Evolutionary conservation across 2,888 invertebrate genomes (phyloP).

Genomic region (Spodoptera picta): DNA sequence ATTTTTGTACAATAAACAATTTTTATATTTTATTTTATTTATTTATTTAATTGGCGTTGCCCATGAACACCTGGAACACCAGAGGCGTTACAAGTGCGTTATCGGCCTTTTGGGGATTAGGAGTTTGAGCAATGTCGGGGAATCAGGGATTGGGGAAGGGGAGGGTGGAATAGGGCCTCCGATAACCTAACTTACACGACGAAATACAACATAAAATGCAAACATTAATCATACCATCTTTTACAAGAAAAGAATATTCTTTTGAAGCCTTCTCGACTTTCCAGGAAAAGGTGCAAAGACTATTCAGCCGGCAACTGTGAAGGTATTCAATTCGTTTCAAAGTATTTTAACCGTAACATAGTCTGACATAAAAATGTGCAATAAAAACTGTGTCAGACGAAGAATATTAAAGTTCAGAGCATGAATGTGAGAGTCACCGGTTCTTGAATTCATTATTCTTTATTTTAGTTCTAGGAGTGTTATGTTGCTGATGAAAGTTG

Average conservation of each 20-base stretch:
- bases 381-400: conserved; percentile 39
- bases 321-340: conserved; percentile 40
- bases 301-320: conserved; percentile 39
- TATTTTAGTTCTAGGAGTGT: not conserved
- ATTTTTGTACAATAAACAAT: too few species aligned
- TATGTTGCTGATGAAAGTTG: not conserved
- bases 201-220: not conserved
- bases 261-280: conserved; percentile 21
- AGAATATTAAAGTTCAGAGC: conserved; percentile 42
- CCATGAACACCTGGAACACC: too few species aligned
- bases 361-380: conserved; percentile 36
- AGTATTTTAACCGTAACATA: conserved; percentile 38
- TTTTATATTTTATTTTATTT: too few species aligned
- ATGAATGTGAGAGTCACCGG: conserved; percentile 18
- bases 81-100: too few species aligned
- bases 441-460: conserved; percentile 23
- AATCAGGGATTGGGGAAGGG: too few species aligned
- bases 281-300: conserved; percentile 17
- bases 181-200: too few species aligned
- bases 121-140: too few species aligned
- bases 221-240: conserved; percentile 16
- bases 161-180: too few species aligned
- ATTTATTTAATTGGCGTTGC: too few species aligned
- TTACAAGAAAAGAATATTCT: conserved; percentile 11
- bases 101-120: too few species aligned